Conservation (phyloP, 1,140 invertebrate genomes). For the Meloidogyne floridensis region DNA sequence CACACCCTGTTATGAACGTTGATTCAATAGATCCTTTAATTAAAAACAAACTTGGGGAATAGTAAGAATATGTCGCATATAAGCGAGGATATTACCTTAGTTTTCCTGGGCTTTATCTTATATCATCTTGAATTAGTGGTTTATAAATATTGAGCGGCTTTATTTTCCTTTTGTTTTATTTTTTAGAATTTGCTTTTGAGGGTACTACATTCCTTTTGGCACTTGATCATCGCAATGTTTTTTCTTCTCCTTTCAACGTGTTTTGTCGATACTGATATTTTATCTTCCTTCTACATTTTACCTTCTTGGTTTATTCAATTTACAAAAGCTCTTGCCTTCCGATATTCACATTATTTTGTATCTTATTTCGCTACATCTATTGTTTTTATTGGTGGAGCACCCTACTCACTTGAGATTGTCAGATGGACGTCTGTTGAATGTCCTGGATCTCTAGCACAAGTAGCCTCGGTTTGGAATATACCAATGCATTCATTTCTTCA, state of each 20-base stretch:
- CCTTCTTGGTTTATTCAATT: constrained; percentile 24
- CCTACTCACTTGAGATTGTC: constrained; percentile 22
- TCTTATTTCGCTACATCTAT: constrained; percentile 37
- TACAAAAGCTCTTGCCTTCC: constrained; percentile 42
- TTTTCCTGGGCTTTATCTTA: too few relatives aligned
- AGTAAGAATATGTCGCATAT: too few relatives aligned
- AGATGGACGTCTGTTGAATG: constrained; percentile 39
- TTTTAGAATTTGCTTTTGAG: constrained; percentile 10
- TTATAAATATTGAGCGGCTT: background rate
- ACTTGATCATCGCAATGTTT: background rate
- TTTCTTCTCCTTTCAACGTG: constrained; percentile 26
- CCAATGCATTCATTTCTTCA: constrained; percentile 51
- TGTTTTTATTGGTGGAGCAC: constrained; percentile 24
- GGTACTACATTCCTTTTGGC: background rate
- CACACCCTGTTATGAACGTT: too few relatives aligned
- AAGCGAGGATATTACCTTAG: too few relatives aligned
- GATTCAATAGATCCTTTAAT: too few relatives aligned
- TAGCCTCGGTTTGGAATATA: constrained; percentile 44
- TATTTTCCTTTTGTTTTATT: background rate
- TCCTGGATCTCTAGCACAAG: constrained; percentile 41
- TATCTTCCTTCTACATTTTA: background rate
- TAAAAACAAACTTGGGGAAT: too few relatives aligned
- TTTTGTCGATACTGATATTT: constrained; percentile 25
- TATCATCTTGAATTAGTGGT: too few relatives aligned
- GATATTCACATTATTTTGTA: constrained; percentile 48